A percentile compares a stretch with the other conserved stretches of the same genome.
Evolutionary conservation across 2,113 vertebrate species (phyloP).

Genomic region (Tylochromis polylepis): DNA sequence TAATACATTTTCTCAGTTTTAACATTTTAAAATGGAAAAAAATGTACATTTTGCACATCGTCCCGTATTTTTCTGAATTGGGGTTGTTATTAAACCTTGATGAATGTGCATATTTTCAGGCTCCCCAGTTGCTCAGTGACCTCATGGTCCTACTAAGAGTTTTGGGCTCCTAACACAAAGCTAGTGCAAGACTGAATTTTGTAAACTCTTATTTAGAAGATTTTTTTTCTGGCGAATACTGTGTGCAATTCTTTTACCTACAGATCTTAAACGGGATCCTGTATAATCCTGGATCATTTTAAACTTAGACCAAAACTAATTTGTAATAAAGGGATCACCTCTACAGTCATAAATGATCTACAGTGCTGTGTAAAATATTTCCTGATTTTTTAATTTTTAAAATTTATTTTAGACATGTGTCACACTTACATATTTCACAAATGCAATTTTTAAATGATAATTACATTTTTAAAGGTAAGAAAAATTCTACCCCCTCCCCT

Average conservation of each 20-base stretch:
- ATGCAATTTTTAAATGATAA: not conserved
- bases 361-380: not conserved
- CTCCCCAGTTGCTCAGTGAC: no score
- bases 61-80: no score
- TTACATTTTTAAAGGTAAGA: not conserved
- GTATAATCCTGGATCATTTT: not conserved
- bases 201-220: not conserved
- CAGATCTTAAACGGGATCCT: not conserved
- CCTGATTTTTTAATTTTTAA: not conserved
- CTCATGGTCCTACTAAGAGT: not conserved
- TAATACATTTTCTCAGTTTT: no score
- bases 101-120: not conserved
- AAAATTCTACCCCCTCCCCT: no score
- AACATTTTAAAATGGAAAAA: no score
- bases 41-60: not conserved
- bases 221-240: not conserved
- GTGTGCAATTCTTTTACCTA: no score
- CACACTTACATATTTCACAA: not conserved
- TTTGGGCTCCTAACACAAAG: not conserved
- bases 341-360: not conserved
- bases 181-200: not conserved
- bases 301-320: not conserved
- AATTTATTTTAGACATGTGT: not conserved
- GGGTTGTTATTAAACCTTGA: no score
- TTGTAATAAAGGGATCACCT: not conserved